Evolutionary conservation across 2,888 invertebrate genomes (phyloP).

Genomic region (Rhodophaea formosa): DNA sequence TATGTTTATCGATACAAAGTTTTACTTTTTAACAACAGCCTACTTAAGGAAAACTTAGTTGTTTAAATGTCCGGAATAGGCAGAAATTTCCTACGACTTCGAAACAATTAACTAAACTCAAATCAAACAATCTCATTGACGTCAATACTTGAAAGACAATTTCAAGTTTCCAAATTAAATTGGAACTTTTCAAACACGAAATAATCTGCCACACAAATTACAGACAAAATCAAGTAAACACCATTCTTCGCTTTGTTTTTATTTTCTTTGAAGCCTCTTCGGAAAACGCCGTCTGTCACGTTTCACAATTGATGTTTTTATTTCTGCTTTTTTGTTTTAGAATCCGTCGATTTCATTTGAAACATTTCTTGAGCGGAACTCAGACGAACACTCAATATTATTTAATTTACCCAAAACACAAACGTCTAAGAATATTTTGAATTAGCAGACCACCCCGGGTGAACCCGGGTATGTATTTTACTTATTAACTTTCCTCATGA

Average conservation of each 20-base stretch:
- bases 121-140: background rate
- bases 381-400: conserved; percentile 5
- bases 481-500: too few species aligned
- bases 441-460: too few species aligned
- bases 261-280: conserved; percentile 28
- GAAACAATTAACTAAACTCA: background rate
- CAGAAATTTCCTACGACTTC: too few species aligned
- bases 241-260: conserved; percentile 29
- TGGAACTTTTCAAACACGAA: background rate
- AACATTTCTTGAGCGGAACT: conserved; percentile 19
- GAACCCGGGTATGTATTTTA: too few species aligned
- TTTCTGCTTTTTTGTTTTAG: conserved; percentile 33
- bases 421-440: too few species aligned
- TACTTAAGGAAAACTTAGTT: too few species aligned
- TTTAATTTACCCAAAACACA: background rate
- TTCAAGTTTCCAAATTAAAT: background rate
- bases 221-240: conserved; percentile 15
- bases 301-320: conserved; percentile 44
- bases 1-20: too few species aligned
- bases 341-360: conserved; percentile 30
- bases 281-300: conserved; percentile 40
- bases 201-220: conserved; percentile 16
- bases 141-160: background rate
- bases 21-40: too few species aligned
- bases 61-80: too few species aligned